Evolutionary conservation across 2,888 invertebrate genomes (phyloP).

Genomic region (Amblyjoppa proteus): DNA sequence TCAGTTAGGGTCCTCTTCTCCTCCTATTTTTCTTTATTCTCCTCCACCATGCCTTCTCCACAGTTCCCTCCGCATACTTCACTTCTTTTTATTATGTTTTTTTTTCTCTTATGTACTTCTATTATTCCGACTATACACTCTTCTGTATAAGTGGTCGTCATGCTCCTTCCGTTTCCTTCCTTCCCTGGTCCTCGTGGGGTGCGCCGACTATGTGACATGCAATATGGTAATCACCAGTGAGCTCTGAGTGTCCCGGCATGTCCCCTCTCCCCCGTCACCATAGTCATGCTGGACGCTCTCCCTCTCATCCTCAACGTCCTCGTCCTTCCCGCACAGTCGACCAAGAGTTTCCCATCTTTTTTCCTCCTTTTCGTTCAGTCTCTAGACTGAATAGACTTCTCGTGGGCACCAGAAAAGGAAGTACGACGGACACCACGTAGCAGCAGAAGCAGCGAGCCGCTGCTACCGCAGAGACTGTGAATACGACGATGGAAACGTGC

Average conservation of each 20-base stretch:
- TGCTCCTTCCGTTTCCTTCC: slow-evolving; percentile 48
- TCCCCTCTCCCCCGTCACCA: slow-evolving; percentile 56
- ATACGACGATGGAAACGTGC: slow-evolving; percentile 65
- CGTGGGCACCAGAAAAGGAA: slow-evolving; percentile 76
- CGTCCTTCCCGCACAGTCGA: slow-evolving; percentile 35
- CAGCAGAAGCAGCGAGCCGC: slow-evolving; percentile 25
- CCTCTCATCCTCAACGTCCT: slow-evolving; percentile 51
- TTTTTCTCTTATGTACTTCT: slow-evolving; percentile 52
- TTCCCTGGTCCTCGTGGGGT: slow-evolving; percentile 73
- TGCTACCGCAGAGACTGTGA: slow-evolving; percentile 29
- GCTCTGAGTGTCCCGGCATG: slow-evolving; percentile 59
- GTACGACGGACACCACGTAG: slow-evolving; percentile 67
- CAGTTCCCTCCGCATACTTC: slow-evolving; percentile 57
- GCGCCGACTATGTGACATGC: slow-evolving; percentile 81
- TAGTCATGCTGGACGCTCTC: slow-evolving; percentile 41
- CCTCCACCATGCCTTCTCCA: slow-evolving; percentile 32
- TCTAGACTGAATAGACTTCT: slow-evolving; percentile 77
- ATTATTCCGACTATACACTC: slow-evolving; percentile 50
- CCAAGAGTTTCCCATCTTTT: slow-evolving; percentile 24
- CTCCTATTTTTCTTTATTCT: slow-evolving; percentile 53
- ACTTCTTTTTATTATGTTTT: slow-evolving; percentile 22
- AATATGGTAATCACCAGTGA: slow-evolving; percentile 81
- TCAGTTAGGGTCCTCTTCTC: slow-evolving; percentile 64
- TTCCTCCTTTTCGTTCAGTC: slow-evolving; percentile 22
- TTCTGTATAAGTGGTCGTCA: slow-evolving; percentile 38